Conservation (phyloP, 2,113 vertebrate genomes). For the Paramisgurnus dabryanus region DNA sequence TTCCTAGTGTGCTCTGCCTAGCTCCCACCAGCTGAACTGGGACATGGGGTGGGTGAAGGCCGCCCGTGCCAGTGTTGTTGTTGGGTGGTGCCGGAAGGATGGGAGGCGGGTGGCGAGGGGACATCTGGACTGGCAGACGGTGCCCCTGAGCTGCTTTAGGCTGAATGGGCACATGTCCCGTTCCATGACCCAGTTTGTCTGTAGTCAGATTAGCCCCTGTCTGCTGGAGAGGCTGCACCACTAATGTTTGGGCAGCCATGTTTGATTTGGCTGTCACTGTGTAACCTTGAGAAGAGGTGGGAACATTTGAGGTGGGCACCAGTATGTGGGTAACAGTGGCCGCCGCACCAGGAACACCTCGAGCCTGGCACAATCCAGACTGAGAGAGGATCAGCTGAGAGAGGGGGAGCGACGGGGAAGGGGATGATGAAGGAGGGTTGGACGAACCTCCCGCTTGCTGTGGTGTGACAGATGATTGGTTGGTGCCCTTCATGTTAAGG, state of each 20-base stretch:
- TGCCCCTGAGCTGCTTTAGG: conserved; percentile 81
- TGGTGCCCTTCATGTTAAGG: conserved; percentile 63
- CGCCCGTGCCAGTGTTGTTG: conserved; percentile 70
- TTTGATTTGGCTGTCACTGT: conserved; percentile 80
- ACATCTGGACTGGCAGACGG: conserved; percentile 72
- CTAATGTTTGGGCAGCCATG: conserved; percentile 86
- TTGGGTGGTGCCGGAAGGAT: conserved; percentile 78
- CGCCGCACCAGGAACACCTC: conserved; percentile 67
- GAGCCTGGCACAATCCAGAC: conserved; percentile 78
- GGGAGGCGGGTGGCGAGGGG: conserved; percentile 73
- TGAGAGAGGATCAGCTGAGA: conserved; percentile 91
- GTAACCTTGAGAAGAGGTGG: conserved; percentile 74
- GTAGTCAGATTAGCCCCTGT: conserved; percentile 58
- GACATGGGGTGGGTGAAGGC: conserved; percentile 81
- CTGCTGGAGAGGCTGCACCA: conserved; percentile 92
- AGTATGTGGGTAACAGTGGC: conserved; percentile 73
- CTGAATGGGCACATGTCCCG: conserved; percentile 86
- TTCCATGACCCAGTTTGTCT: conserved; percentile 63
- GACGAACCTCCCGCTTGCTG: conserved; percentile 16
- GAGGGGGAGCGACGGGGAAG: conserved; percentile 74
- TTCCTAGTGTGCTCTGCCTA: conserved; percentile 84
- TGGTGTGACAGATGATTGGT: conserved; percentile 61
- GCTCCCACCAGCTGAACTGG: conserved; percentile 94
- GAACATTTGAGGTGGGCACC: conserved; percentile 74
- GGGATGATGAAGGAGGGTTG: conserved; percentile 61